A percentile compares a stretch with the other conserved stretches of the same genome.
These are phyloP conservation scores for Phrynocephalus guinanensis DNA, from an alignment of 2,797 vertebrate species.

Conservation along the genomic window DNA sequence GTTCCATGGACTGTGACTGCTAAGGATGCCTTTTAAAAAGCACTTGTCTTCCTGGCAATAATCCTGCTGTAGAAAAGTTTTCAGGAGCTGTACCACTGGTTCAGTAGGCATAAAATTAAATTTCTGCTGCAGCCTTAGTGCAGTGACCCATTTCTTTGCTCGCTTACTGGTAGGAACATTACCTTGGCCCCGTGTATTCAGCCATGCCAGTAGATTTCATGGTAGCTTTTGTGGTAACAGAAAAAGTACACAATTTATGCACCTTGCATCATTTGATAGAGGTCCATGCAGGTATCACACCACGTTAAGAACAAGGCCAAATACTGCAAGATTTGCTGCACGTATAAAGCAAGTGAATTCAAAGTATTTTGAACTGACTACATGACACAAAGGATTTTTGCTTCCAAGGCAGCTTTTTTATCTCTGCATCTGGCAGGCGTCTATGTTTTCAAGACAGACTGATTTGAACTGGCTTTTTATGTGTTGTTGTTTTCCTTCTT, in stretches of 20 bases:
- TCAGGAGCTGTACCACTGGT: not conserved
- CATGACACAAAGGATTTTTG: too few relatives aligned
- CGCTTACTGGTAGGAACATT: constrained; percentile 46
- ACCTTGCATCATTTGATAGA: not conserved
- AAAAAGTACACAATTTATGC: not conserved
- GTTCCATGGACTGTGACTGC: constrained; percentile 31
- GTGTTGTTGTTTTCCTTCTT: too few relatives aligned
- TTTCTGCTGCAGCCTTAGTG: not conserved
- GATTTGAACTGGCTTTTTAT: too few relatives aligned
- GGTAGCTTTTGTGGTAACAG: not conserved
- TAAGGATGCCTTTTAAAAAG: constrained; percentile 27
- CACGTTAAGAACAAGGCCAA: not conserved
- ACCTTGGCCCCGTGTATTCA: not conserved
- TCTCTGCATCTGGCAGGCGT: too few relatives aligned
- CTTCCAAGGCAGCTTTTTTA: too few relatives aligned
- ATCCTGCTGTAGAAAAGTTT: not conserved
- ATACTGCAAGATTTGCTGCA: too few relatives aligned
- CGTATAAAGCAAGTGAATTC: too few relatives aligned
- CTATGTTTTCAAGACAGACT: too few relatives aligned
- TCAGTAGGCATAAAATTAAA: not conserved
- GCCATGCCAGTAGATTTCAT: constrained; percentile 5
- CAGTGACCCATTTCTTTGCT: not conserved
- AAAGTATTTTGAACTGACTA: too few relatives aligned
- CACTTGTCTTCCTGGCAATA: constrained; percentile 11
- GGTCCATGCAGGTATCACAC: not conserved